Percentiles rank a stretch among this genome's conserved stretches.
phyloP scores from a whole-genome alignment of 1,140 invertebrate genomes.

The Scaptomyza hsui region DNA sequence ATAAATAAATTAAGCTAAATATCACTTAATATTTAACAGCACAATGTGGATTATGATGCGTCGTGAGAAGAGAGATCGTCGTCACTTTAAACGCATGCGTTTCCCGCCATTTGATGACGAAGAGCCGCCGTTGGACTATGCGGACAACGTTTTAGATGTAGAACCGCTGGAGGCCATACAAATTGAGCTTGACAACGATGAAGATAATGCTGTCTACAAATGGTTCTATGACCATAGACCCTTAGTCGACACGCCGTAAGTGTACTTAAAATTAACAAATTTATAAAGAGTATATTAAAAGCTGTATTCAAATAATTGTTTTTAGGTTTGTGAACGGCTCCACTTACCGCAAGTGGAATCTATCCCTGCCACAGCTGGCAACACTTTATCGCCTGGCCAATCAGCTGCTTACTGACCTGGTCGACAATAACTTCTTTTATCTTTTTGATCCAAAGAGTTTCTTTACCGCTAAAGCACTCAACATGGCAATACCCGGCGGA shows the following conservation, averaged over 20 bases:
- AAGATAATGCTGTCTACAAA: constrained; percentile 94
- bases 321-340: constrained; percentile 96
- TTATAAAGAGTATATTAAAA: no score
- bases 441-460: constrained; percentile 99
- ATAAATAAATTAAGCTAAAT: not conserved
- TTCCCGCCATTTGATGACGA: constrained; percentile 99
- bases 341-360: constrained; percentile 98
- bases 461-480: constrained; percentile 99
- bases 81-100: constrained; percentile 99
- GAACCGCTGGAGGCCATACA: constrained; percentile 99
- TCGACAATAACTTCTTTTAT: constrained; percentile 99
- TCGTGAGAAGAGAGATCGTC: constrained; percentile 98
- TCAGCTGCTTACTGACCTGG: constrained; percentile 98
- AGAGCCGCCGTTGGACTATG: constrained; percentile 99
- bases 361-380: constrained; percentile 98
- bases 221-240: constrained; percentile 99
- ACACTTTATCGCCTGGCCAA: constrained; percentile 98
- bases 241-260: constrained; percentile 92
- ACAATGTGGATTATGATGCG: constrained; percentile 99
- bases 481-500: constrained; percentile 99
- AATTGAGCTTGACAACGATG: constrained; percentile 98
- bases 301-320: not conserved
- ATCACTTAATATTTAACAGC: constrained; percentile 83
- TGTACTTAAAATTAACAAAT: constrained; percentile 8
- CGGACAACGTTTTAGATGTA: constrained; percentile 99